Percentiles rank a stretch among this genome's conserved stretches.
These are phyloP conservation scores for Sinella curviseta DNA, from an alignment of 1,140 invertebrate species.

Conservation along the genomic window DNA sequence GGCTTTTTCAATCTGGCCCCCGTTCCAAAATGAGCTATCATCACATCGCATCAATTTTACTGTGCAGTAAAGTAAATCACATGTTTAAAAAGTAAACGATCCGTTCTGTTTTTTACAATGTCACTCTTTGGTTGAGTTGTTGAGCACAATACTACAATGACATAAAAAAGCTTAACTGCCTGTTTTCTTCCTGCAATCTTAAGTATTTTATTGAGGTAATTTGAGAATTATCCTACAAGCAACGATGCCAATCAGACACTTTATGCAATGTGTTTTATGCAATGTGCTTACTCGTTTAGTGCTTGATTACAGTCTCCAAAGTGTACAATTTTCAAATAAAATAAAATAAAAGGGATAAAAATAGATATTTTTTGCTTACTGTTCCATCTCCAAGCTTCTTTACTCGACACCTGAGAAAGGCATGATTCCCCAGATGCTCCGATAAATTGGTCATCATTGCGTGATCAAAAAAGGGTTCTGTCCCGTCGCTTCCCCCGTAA, in stretches of 20 bases:
- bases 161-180: no score
- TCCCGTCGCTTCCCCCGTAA: conserved; percentile 14
- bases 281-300: not conserved
- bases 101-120: not conserved
- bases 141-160: no score
- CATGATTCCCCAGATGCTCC: conserved; percentile 80
- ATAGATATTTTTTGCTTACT: conserved; percentile 56
- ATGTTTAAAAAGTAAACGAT: not conserved
- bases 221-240: no score
- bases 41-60: conserved; percentile 3
- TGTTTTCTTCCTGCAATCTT: no score
- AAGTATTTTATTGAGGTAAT: no score
- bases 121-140: not conserved
- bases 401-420: conserved; percentile 77
- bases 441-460: conserved; percentile 75
- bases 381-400: conserved; percentile 67
- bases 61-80: not conserved
- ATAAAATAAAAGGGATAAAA: not conserved
- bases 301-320: not conserved
- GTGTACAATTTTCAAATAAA: not conserved
- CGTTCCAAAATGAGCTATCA: not conserved
- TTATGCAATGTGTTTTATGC: no score
- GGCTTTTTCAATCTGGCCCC: not conserved
- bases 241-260: no score
- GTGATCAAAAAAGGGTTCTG: conserved; percentile 60